Base-by-base conservation (phyloP, 2,113 vertebrate genomes). In the Diphyllodes magnificus region DNA sequence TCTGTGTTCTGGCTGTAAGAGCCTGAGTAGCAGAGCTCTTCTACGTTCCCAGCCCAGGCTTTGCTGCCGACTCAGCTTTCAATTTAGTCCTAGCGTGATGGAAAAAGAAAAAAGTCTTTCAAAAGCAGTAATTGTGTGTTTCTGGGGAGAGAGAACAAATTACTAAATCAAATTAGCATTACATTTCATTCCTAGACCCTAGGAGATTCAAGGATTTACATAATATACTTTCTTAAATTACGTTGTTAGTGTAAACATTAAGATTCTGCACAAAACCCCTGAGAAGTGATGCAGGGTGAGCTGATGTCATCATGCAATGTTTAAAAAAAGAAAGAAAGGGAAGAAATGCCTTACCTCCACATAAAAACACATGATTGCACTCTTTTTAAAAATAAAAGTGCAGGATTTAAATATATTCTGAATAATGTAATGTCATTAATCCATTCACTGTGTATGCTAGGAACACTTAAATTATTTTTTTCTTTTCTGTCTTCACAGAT, bases 151-250 rank as follows among this genome's bases (percentile, higher is more conserved):
- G 57, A 97, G 93, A 93, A 92, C 50, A 96, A 97, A 96, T 97
- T 91, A 86, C 92, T 96, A 96, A 95, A 94, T 96, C 95, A 94
- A 95, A 94, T 97, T 95, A 96, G 88, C 86, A 88, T 97, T 95
- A 63, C 33, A 69, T 97, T 96, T 97, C 92, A 97, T 90, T 96
- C 80, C 70, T 89, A 95, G 85, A 50, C 78, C 86, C 70, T 95
- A 82, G 95, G 91, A 95, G 85, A 94, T 50, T 91, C 61, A 61
- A 86, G 80, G 66, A 94, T 97, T 96, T 96, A 96, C 93, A 93
- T 92, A 94, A 95, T 82, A 92, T 83, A 27, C 60, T 94, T 88
- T 87, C 92, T 96, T 93, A 88, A 94, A 95, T 97, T 95, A 83
- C 53, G 2, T 37, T 93, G 69, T 86, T 94, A 88, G 72, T 60